Percentiles rank a stretch among this genome's conserved stretches.
Evolutionary conservation across 2,888 invertebrate genomes (phyloP).

Genomic region (Desoria tigrina): DNA sequence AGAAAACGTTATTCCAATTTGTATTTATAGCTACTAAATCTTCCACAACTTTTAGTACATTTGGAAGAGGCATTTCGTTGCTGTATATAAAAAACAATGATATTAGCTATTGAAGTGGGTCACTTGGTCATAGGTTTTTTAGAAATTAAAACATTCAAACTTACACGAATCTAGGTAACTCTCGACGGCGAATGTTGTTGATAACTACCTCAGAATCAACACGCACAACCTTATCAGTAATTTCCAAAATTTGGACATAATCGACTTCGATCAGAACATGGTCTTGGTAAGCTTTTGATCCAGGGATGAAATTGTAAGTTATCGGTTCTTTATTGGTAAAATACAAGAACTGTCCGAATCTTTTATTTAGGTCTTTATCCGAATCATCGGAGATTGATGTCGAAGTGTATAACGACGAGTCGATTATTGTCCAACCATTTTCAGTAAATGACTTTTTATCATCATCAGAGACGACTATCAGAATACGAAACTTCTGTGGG

Average conservation of each 20-base stretch:
- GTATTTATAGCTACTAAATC: conserved; percentile 6
- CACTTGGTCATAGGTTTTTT: not conserved
- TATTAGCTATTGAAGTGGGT: not conserved
- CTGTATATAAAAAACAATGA: too few relatives aligned
- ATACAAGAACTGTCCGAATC: conserved; percentile 42
- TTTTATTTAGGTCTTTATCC: conserved; percentile 24
- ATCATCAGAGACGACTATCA: conserved; percentile 28
- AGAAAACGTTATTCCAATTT: not conserved
- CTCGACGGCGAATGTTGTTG: conserved; percentile 71
- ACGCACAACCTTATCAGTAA: conserved; percentile 69
- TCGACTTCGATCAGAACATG: conserved; percentile 70
- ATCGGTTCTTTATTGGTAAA: conserved; percentile 25
- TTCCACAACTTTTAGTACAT: conserved; percentile 23
- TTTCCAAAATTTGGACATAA: conserved; percentile 67
- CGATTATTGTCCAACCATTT: conserved; percentile 22
- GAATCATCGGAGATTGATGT: conserved; percentile 9
- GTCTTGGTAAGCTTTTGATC: conserved; percentile 57
- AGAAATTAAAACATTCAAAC: too few relatives aligned
- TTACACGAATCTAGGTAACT: conserved; percentile 70
- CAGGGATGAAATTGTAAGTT: conserved; percentile 65
- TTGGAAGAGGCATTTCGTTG: conserved; percentile 31
- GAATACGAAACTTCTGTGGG: conserved; percentile 29
- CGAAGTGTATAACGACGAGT: conserved; percentile 26
- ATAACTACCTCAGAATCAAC: conserved; percentile 71
- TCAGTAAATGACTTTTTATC: conserved; percentile 24